Evolutionary conservation across 2,113 vertebrate species (phyloP), one percentile per base, ranked within the genome.

Genomic region (Hystrix cristata): DNA sequence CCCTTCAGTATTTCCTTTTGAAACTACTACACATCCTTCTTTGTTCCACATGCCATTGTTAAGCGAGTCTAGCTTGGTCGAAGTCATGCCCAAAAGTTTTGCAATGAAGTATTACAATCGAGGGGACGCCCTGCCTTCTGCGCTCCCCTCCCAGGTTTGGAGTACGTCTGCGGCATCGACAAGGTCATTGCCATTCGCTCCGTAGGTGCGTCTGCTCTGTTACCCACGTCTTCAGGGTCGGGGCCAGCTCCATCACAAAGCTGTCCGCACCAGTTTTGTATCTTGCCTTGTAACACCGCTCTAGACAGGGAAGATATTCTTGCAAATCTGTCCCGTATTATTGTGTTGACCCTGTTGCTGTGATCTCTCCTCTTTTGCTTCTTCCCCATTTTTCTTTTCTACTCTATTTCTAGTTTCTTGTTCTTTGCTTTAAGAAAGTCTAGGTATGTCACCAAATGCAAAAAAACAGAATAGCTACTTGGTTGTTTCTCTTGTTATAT

Each of bases 281-380:
- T 10, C 27, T 11, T 7, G 2, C 18, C 12, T 87, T 46, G 27
- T 21, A 1, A 11, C 9, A 16, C 27, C 60, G 55, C 23, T 46
- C 62, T 12, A 57, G 48, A 79, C 1, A 72, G 43, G 4, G 29
- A 60, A 48, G 64, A 38, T 62, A 2, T 31, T 21, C 13, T 46
- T 79, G 25, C 13, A 57, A 8, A 51, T 65, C 13, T 60, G 5
- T n/a, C 23, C 15, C 1, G 19, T 6, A 34, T 80, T n/a, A 25
- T 21, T 10, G 1, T 0, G 0, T 6, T 46, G 60, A 0, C 7
- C 65, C 14, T 27, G 5, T 29, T 7, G 18, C 55, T 18, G 3
- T 19, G 2, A 9, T 25, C 7, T 7, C 51, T 53, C 72, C 15
- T 67, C 69, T 1, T 23, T 90, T 57, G 1, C 25, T 13, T 7